Evolutionary conservation across 2,113 vertebrate genomes (phyloP), one percentile per base, ranked within the genome.

Genomic region (Hirundichthys speculiger): DNA sequence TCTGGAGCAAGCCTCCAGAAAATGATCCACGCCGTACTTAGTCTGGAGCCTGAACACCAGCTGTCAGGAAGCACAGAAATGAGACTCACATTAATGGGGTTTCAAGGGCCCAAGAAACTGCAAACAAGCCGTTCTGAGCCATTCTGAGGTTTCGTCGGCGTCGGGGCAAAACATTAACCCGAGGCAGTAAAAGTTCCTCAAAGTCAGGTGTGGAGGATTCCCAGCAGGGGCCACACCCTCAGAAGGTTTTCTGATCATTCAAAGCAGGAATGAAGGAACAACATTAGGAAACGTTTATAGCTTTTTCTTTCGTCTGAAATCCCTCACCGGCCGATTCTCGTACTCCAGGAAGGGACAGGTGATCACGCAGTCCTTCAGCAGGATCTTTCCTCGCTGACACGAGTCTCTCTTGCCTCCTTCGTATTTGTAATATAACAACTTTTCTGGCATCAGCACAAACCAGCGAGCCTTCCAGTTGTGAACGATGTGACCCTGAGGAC

Each of bases 401-500:
- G 91, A 87, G 56, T 95, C 94, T 20, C 88, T 93, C 86, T 91
- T 95, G 5, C 95, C 91, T 15, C 93, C 93, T 41, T 96, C 93
- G 3, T 94, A 93, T 83, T 96, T 97, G 84, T 96, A 98, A 71
- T 99, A 99, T 12, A 96, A 84, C 73, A 99, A 87, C n/a, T 92
- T 95, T 80, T 98, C 95, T 24, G 95, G 90, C 52, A 79, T 90
- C 61, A 99, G 77, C 59, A 95, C 92, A 4, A 99, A 99, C 97
- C 97, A 99, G 10, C 96, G 93, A 0, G 87, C 94, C 86, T 98
- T 99, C 97, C 97, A 99, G 89, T 96, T 98, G 34, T 92, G 95
- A 50, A 99, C 95, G 6, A 98, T n/a, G 20, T 98, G 97, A 13
- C 96, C 97, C 97, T 98, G 68, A 5, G 16, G 52, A 51, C 19